phyloP scores from a whole-genome alignment of 2,888 invertebrate species.

The Marronus borbonicus region DNA sequence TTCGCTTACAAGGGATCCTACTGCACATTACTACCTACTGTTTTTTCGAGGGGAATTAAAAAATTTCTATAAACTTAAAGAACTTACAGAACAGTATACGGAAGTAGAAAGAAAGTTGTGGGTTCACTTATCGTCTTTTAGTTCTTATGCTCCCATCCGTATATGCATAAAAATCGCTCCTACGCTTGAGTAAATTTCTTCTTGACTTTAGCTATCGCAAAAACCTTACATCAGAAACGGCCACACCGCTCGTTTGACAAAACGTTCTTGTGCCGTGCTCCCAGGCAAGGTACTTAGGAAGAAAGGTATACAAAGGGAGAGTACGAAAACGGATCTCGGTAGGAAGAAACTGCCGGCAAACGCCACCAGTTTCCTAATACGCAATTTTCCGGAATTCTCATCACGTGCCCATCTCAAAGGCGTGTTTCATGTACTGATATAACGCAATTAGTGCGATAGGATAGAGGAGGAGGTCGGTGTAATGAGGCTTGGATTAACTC shows the following conservation, averaged over 20 bases:
- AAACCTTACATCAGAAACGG: conserved; percentile 19
- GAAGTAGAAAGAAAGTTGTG: too few relatives aligned
- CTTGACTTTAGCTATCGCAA: conserved; percentile 26
- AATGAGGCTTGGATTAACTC: conserved; percentile 59
- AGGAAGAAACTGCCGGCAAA: conserved; percentile 39
- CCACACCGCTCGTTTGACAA: conserved; percentile 18
- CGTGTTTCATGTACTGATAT: conserved; percentile 57
- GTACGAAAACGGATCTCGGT: neutral
- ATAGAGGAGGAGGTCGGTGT: conserved; percentile 54
- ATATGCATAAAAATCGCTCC: conserved; percentile 13
- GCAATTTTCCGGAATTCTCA: conserved; percentile 55
- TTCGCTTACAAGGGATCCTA: too few relatives aligned
- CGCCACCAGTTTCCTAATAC: conserved; percentile 42
- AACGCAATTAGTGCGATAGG: conserved; percentile 59
- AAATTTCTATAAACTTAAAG: too few relatives aligned
- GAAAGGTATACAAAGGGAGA: neutral
- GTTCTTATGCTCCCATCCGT: conserved; percentile 1
- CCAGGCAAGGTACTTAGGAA: conserved; percentile 25
- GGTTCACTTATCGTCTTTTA: neutral
- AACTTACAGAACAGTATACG: too few relatives aligned
- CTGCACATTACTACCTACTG: too few relatives aligned
- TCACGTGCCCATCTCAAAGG: conserved; percentile 58
- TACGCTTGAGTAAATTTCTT: conserved; percentile 32
- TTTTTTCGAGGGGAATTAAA: too few relatives aligned
- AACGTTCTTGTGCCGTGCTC: conserved; percentile 9